Conservation (phyloP, 2,888 invertebrate genomes). For the Lathronympha strigana region DNA sequence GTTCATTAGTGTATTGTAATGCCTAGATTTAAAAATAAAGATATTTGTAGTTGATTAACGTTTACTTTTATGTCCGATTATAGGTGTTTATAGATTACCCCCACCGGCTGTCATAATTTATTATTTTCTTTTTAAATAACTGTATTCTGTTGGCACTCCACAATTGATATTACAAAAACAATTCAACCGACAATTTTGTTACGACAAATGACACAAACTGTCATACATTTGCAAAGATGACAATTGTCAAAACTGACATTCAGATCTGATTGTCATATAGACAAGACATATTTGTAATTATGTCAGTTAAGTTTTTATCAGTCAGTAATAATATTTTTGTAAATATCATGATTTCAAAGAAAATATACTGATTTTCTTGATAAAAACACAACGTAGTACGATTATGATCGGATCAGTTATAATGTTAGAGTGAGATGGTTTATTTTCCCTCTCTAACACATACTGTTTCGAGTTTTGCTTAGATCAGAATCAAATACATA, state of each 20-base stretch:
- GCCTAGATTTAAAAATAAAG: too few species aligned
- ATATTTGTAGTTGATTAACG: not conserved
- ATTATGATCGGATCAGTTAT: too few species aligned
- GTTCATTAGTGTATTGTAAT: too few species aligned
- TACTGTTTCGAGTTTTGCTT: too few species aligned
- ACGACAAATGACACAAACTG: not conserved
- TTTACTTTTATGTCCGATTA: not conserved
- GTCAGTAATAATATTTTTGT: slow-evolving; percentile 14
- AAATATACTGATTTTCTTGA: too few species aligned
- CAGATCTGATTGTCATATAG: not conserved
- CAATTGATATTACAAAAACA: slow-evolving; percentile 13
- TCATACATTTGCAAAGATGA: not conserved
- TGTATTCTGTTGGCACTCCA: slow-evolving; percentile 10
- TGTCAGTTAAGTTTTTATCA: too few species aligned
- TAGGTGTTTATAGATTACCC: not conserved
- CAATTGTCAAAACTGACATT: not conserved
- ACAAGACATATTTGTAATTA: not conserved
- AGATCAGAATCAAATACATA: too few species aligned
- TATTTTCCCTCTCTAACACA: too few species aligned
- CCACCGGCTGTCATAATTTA: not conserved
- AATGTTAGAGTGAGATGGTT: too few species aligned
- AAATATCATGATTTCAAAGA: too few species aligned
- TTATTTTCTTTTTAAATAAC: not conserved
- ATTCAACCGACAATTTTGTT: slow-evolving; percentile 2
- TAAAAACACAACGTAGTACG: too few species aligned